These are phyloP conservation scores for Esox lucius DNA, from an alignment of 2,797 vertebrate species.

Conservation along the genomic window DNA sequence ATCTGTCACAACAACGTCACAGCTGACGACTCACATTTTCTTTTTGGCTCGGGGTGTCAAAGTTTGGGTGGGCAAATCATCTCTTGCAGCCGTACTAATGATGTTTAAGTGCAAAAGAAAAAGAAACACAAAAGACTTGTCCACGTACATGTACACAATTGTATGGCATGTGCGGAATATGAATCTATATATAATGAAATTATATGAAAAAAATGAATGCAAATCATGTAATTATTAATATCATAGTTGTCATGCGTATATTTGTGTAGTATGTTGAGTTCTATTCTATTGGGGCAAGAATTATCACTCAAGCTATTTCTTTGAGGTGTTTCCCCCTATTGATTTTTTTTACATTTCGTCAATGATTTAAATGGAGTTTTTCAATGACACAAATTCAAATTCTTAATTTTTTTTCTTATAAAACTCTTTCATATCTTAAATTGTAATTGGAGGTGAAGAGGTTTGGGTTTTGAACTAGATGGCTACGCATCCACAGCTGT, in stretches of 20 bases:
- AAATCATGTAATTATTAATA: constrained; percentile 71
- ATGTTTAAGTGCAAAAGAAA: constrained; percentile 44
- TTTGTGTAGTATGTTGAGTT: constrained; percentile 62
- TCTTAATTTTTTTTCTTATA: constrained; percentile 27
- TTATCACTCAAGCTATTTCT: constrained; percentile 45
- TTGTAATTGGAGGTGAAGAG: constrained; percentile 57
- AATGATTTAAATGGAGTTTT: constrained; percentile 39
- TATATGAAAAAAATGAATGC: constrained; percentile 67
- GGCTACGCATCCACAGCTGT: constrained; percentile 21
- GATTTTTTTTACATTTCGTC: constrained; percentile 45
- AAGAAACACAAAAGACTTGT: constrained; percentile 42
- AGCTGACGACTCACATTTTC: constrained; percentile 3
- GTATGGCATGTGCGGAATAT: constrained; percentile 68
- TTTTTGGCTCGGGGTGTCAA: constrained; percentile 21
- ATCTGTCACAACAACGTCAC: too few relatives aligned
- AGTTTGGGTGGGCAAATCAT: constrained; percentile 24
- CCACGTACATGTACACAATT: constrained; percentile 54
- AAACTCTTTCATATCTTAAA: constrained; percentile 65
- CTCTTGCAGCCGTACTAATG: constrained; percentile 17
- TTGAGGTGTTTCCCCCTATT: constrained; percentile 34
- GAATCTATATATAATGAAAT: constrained; percentile 65
- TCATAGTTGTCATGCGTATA: constrained; percentile 66
- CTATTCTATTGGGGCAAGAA: constrained; percentile 46
- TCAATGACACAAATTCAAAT: constrained; percentile 50
- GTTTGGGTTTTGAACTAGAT: neutral